These are phyloP conservation scores for Lithophane socia DNA, from an alignment of 2,888 invertebrate genomes.

Conservation along the genomic window DNA sequence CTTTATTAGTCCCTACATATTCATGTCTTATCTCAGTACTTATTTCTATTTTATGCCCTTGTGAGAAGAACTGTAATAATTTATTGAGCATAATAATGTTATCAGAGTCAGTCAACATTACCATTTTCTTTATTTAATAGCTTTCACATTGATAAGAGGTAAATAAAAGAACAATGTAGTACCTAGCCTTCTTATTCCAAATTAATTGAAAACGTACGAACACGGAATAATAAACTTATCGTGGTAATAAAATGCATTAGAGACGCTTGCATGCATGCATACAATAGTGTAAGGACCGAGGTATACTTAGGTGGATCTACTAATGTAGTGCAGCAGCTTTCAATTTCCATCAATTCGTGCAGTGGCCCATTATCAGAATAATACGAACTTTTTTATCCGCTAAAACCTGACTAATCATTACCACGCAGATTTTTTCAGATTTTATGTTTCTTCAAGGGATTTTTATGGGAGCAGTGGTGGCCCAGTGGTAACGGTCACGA, in stretches of 20 bases:
- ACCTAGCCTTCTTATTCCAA: neutral
- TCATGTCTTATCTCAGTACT: neutral
- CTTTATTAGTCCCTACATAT: neutral
- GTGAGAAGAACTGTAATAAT: neutral
- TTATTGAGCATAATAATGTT: constrained; percentile 19
- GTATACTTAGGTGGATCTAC: neutral
- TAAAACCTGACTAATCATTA: neutral
- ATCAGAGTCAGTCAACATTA: constrained; percentile 18
- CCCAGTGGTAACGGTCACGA: no score
- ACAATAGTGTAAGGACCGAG: neutral
- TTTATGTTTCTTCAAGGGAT: neutral
- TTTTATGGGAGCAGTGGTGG: neutral
- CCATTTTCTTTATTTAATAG: constrained; percentile 17
- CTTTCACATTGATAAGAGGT: constrained; percentile 33
- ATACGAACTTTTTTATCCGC: neutral
- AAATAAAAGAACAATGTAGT: neutral
- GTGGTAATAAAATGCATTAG: neutral
- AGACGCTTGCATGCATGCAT: neutral
- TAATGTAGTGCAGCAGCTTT: neutral
- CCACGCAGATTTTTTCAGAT: no score
- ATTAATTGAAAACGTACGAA: neutral
- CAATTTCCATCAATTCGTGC: neutral
- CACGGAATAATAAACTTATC: neutral
- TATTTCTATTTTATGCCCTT: neutral
- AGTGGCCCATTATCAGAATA: neutral